Conservation (phyloP, 1,140 invertebrate species). For the Yoshiicerus persimilis region DNA sequence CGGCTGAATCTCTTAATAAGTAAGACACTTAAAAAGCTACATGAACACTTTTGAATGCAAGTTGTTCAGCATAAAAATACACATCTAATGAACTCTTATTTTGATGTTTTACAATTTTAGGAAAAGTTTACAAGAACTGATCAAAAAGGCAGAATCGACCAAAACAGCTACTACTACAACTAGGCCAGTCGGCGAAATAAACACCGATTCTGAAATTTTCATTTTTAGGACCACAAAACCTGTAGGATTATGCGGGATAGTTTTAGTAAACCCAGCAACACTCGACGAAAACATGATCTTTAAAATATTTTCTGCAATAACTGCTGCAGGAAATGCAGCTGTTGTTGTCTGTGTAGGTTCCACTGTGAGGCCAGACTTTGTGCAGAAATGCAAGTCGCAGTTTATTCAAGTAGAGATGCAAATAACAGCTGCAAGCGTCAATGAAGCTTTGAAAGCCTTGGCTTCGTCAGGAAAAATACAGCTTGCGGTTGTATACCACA, state of each 20-base stretch:
- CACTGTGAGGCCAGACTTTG: neutral
- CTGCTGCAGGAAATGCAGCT: neutral
- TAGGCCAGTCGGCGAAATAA: neutral
- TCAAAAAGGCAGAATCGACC: neutral
- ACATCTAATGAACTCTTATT: neutral
- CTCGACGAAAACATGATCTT: neutral
- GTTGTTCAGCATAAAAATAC: neutral
- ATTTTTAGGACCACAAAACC: neutral
- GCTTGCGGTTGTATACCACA: neutral
- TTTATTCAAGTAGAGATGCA: neutral
- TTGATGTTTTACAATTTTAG: neutral
- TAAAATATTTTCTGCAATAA: neutral
- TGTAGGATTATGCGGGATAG: neutral
- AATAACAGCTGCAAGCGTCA: neutral
- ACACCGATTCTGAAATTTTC: neutral
- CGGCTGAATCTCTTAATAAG: neutral
- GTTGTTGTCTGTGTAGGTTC: neutral
- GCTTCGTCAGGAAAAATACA: neutral
- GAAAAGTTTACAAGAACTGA: neutral
- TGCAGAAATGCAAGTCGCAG: neutral
- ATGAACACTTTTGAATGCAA: neutral
- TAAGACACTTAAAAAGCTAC: neutral
- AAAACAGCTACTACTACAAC: neutral
- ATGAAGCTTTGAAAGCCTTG: neutral
- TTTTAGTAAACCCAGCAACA: neutral